Evolutionary conservation across 2,113 vertebrate genomes (phyloP), one percentile per base, ranked within the genome.

Genomic region (Solea senegalensis): DNA sequence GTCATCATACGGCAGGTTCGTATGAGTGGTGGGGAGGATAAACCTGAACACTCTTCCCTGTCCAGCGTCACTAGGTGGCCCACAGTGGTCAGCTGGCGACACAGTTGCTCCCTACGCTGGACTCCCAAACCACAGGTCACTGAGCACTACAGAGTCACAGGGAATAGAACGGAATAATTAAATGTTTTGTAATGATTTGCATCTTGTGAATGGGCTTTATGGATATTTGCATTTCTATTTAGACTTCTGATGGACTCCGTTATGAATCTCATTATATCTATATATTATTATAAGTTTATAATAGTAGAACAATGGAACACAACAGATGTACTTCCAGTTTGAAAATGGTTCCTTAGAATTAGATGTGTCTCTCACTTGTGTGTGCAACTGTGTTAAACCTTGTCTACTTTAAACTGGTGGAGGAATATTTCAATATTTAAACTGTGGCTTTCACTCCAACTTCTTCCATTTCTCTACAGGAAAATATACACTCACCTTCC

Each of bases 61-160:
- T 90, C 85, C 71, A 96, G 73, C 0, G 88, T 90, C 50, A 95
- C 77, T 40, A 92, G 89, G 2, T 89, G 93, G 78, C 95, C 95
- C 21, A 87, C 90, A 50, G 93, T 87, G 0, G 94, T 95, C 66
- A 94, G 74, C 82, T 86, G 93, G 51, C 88, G 94, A 85, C 97
- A 98, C 72, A 79, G 74, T 13, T 92, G 72, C 74, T 94, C 94
- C 72, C 96, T 89, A 0, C 92, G 91, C 89, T 97, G 96, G 79
- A 93, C 88, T 54, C 96, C 97, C 60, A 88, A 81, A 3, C 96
- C 96, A 0, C 97, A 98, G 57, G 90, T 96, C 43, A 96, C 94
- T 0, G 97, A 98, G 80, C 97, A 98, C 96, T 98, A 77, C 2
- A 84, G 73, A 39, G 75, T 84, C 82, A 40, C 73, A 71, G 1